phyloP scores from a whole-genome alignment of 2,113 vertebrate genomes.

The Dasyornis broadbenti region DNA sequence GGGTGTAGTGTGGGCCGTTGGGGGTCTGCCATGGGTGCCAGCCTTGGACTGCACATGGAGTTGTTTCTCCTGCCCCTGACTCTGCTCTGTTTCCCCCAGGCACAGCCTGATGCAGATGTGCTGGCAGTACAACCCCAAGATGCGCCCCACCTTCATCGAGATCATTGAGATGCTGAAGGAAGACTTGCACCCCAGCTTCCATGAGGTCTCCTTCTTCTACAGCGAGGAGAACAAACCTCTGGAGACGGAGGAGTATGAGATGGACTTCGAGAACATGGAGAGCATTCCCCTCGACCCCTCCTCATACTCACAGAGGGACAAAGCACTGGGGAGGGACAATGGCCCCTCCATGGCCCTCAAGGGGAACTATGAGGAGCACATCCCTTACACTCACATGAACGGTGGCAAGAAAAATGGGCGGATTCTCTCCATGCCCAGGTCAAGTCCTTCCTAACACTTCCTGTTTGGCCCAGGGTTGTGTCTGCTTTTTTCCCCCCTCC shows the following conservation, averaged over 20 bases:
- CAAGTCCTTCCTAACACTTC: constrained; percentile 90
- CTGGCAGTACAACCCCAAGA: constrained; percentile 98
- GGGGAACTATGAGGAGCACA: constrained; percentile 90
- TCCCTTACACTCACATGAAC: constrained; percentile 97
- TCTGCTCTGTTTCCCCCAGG: constrained; percentile 56
- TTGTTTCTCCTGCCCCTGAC: not conserved
- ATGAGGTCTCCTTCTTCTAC: constrained; percentile 94
- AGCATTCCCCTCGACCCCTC: constrained; percentile 93
- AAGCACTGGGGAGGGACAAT: constrained; percentile 78
- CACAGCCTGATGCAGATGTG: constrained; percentile 96
- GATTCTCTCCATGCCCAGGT: constrained; percentile 88
- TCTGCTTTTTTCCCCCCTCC: constrained; percentile 58
- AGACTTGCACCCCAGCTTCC: constrained; percentile 89
- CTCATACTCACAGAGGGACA: constrained; percentile 86
- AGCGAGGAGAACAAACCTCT: constrained; percentile 96
- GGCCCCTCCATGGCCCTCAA: constrained; percentile 82
- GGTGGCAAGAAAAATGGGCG: constrained; percentile 95
- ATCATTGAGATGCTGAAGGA: constrained; percentile 94
- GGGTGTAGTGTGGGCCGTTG: fast-evolving
- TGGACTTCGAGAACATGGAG: constrained; percentile 98
- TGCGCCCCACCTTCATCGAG: constrained; percentile 93
- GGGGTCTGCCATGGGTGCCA: not conserved
- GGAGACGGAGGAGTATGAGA: constrained; percentile 90
- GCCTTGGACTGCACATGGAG: fast-evolving
- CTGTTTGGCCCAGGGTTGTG: not conserved